A percentile compares a stretch with the other conserved stretches of the same genome.
phyloP scores from a whole-genome alignment of 2,888 invertebrate species.

The Boloria euphrosyne region DNA sequence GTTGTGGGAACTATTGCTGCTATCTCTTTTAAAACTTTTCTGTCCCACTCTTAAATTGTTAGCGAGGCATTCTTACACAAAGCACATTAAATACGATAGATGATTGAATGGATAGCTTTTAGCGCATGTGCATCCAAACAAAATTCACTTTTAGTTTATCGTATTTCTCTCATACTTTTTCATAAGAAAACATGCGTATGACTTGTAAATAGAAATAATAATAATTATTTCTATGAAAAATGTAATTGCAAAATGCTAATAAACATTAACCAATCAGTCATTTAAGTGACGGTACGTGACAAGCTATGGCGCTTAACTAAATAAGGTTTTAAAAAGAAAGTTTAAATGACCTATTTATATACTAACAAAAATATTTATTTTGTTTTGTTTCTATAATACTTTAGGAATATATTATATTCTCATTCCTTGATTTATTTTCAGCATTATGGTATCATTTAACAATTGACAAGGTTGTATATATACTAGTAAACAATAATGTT shows the following conservation, averaged over 20 bases:
- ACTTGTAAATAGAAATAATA: too few relatives aligned
- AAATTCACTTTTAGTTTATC: conserved; percentile 20
- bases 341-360: too few relatives aligned
- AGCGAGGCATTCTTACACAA: conserved; percentile 57
- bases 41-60: conserved; percentile 66
- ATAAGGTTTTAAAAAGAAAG: too few relatives aligned
- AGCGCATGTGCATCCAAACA: conserved; percentile 29
- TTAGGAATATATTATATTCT: too few relatives aligned
- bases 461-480: conserved; percentile 2
- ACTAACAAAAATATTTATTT: too few relatives aligned
- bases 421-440: background rate
- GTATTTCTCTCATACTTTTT: conserved; percentile 1
- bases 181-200: too few relatives aligned
- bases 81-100: conserved; percentile 51
- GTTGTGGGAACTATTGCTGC: conserved; percentile 76
- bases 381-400: too few relatives aligned
- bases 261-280: too few relatives aligned
- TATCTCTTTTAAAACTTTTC: conserved; percentile 60
- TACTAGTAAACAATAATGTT: conserved; percentile 29
- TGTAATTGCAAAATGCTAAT: too few relatives aligned
- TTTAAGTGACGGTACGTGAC: too few relatives aligned
- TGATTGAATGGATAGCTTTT: conserved; percentile 45
- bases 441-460: background rate
- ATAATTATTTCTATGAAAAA: too few relatives aligned
- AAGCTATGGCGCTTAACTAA: too few relatives aligned